A percentile compares a stretch with the other conserved stretches of the same genome.
Evolutionary conservation across 2,888 invertebrate species (phyloP).

Genomic region (Parapristionchus giblindavisi): DNA sequence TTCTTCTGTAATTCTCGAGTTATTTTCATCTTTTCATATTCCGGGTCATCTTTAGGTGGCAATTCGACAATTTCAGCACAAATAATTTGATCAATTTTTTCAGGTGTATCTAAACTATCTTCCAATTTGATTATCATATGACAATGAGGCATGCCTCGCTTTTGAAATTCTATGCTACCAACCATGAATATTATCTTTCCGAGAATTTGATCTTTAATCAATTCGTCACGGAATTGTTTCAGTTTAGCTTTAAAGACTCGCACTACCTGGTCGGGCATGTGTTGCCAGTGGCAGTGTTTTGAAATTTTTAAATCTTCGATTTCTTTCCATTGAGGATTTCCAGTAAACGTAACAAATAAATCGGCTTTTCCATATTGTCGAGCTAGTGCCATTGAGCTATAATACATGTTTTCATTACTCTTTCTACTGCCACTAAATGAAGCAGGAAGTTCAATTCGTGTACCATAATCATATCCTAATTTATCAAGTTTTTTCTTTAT

Average conservation of each 20-base stretch:
- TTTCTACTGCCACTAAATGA: conserved; percentile 66
- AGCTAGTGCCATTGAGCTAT: conserved; percentile 60
- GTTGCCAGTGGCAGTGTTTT: conserved; percentile 41
- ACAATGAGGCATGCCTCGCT: conserved; percentile 64
- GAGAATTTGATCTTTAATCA: conserved; percentile 49
- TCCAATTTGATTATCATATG: conserved; percentile 56
- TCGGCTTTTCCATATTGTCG: conserved; percentile 54
- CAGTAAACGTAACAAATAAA: conserved; percentile 69
- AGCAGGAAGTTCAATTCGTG: not conserved
- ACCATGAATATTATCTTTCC: conserved; percentile 52
- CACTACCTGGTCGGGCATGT: conserved; percentile 55
- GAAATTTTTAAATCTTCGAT: conserved; percentile 48
- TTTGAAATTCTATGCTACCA: conserved; percentile 67
- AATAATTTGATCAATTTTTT: conserved; percentile 68
- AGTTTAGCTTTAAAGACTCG: conserved; percentile 60
- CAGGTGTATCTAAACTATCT: conserved; percentile 20
- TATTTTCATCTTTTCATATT: conserved; percentile 61
- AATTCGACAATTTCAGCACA: conserved; percentile 70
- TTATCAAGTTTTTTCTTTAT: conserved; percentile 7
- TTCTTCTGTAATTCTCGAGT: conserved; percentile 62
- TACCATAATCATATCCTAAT: not conserved
- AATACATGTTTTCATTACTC: conserved; percentile 55
- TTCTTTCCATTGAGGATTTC: conserved; percentile 65
- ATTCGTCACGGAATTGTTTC: conserved; percentile 48
- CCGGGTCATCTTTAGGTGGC: conserved; percentile 47